Percentiles rank a stretch among this genome's conserved stretches.
These are phyloP conservation scores for Progne subis DNA, from an alignment of 2,113 vertebrate species.

Conservation along the genomic window DNA sequence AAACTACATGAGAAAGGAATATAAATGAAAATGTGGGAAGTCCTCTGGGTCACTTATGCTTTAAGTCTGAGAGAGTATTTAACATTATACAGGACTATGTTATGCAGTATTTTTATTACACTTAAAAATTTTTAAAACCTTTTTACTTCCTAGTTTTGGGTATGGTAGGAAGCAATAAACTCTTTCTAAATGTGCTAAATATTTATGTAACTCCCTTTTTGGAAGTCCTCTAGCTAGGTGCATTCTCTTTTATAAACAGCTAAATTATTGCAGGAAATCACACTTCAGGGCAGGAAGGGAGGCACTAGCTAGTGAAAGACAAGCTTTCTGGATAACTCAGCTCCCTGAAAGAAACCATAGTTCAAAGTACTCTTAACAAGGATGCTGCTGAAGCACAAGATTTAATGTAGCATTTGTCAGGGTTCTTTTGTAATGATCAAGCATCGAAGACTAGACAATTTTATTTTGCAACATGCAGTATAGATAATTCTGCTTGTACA, in stretches of 20 bases:
- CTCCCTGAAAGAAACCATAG: not conserved
- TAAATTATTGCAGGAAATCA: slow-evolving; percentile 40
- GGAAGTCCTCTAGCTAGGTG: not conserved
- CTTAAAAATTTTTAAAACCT: not conserved
- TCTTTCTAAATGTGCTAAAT: slow-evolving; percentile 48
- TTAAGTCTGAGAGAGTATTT: slow-evolving; percentile 68
- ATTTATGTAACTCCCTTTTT: slow-evolving; percentile 59
- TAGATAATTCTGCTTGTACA: not conserved
- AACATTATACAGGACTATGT: slow-evolving; percentile 61
- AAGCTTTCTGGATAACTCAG: not conserved
- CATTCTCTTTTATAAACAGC: not conserved
- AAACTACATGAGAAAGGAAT: not conserved
- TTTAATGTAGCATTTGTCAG: not conserved
- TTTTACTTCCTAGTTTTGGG: slow-evolving; percentile 28
- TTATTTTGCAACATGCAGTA: not conserved
- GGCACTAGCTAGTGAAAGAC: not conserved
- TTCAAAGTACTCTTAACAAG: not conserved
- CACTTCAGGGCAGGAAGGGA: not conserved
- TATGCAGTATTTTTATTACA: slow-evolving; percentile 72
- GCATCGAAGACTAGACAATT: not conserved
- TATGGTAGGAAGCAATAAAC: slow-evolving; percentile 1
- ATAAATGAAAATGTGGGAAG: not conserved
- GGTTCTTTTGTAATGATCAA: not conserved
- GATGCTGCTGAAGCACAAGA: not conserved
- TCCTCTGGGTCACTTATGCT: slow-evolving; percentile 61